Base-by-base conservation (phyloP, 2,888 invertebrate genomes). In the Serripes groenlandicus region DNA sequence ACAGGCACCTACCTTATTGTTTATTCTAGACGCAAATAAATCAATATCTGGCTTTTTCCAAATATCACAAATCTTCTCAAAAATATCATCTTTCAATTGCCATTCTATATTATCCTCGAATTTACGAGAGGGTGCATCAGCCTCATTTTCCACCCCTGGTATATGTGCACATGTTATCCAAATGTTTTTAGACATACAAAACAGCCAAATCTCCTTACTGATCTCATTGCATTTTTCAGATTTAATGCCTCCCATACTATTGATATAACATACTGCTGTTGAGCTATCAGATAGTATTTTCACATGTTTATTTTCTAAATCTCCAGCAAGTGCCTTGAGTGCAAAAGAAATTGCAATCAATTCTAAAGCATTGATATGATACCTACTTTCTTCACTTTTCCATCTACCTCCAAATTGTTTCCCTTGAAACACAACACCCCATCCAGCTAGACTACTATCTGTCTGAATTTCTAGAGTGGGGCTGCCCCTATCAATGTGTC, bases 21-120 rank as follows among this genome's bases (percentile, higher is more conserved):
- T 81, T 30, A 81, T 26, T n/a, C 81, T 64, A 11, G 81, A 62
- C 3, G 81, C 81, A 81, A 81, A 81, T 58, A 81, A 49, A 34
- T 81, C 81, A 52, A 81, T 69, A 18, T 72, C 60, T 56, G 68
- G 71, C n/a, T 21, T 58, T 0, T 42, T 66, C 35, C 28, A 72
- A 21, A 49, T 54, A 37, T 32, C 1, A 54, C 64, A 62, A 32
- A 79, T 75, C 15, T 79, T 26, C 1, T 2, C 2, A 30, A 81
- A 75, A 28, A 75, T 23, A 18, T 66, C 9, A 18, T 28, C 34
- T 15, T 75, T 23, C 3, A 81, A 37, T 34, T 32, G 32, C 80
- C 75, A 81, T 60, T 75, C 72, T 37, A 68, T 54, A 58, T 72
- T 66, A 18, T 81, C 80, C 26, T 81, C 71, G 37, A 75, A 76